A percentile compares a stretch with the other conserved stretches of the same genome.
Evolutionary conservation across 2,888 invertebrate genomes (phyloP).

Genomic region (Cryptocheilus praepositus): DNA sequence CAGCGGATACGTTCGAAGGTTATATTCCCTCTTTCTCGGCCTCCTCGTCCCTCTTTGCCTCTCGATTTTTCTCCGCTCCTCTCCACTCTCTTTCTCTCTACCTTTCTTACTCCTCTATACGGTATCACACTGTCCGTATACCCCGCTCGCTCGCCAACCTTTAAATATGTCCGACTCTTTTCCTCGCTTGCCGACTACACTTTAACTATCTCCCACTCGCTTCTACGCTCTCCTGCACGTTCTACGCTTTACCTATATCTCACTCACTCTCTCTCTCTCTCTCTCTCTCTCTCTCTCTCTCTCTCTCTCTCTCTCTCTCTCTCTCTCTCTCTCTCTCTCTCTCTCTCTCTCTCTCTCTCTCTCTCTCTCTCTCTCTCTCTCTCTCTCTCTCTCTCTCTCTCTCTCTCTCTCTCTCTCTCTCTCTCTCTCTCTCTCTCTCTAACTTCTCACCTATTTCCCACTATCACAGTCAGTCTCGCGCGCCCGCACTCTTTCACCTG

Average conservation of each 20-base stretch:
- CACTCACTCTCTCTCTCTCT: too few relatives aligned
- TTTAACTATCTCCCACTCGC: too few relatives aligned
- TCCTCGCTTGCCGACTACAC: slow-evolving; percentile 1
- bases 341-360: slow-evolving; percentile 19
- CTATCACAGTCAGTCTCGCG: slow-evolving; percentile 19
- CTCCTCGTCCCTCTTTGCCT: neutral
- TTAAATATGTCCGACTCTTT: slow-evolving; percentile 3
- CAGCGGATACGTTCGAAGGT: slow-evolving; percentile 64
- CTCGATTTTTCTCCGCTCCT: neutral
- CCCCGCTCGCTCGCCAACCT: neutral
- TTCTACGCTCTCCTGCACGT: too few relatives aligned
- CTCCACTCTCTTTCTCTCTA: neutral
- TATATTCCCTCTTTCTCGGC: slow-evolving; percentile 52
- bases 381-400: too few relatives aligned
- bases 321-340: neutral
- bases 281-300: too few relatives aligned
- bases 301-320: too few relatives aligned
- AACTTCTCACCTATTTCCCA: neutral
- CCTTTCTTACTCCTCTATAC: neutral
- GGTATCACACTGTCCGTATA: too few relatives aligned
- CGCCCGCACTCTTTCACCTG: too few relatives aligned
- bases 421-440: too few relatives aligned
- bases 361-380: too few relatives aligned
- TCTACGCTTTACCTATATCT: too few relatives aligned
- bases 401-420: too few relatives aligned